Base-by-base conservation (phyloP, 1,140 invertebrate genomes). In the Eupristina koningsbergeri region DNA sequence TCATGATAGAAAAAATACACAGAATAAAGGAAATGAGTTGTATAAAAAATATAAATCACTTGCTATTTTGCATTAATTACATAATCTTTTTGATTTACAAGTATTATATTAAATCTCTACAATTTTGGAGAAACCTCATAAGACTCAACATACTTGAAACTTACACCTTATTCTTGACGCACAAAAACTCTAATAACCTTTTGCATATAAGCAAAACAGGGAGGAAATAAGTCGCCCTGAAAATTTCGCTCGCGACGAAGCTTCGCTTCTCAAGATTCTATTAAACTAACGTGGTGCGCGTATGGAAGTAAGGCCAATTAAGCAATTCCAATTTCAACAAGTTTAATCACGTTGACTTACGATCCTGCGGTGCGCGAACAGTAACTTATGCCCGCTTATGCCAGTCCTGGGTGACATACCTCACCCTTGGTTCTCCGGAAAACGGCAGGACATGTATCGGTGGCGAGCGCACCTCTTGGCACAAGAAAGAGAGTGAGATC, bases 401-500 rank as follows among this genome's bases (percentile, higher is more conserved):
- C 67, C 19, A 41, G 0, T 71, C 26, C 7, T 34, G 11, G 63
- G 45, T 61, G 61, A 64, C 58, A 41, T 29, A 31, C 39, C 53
- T 17, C 63, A 45, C 41, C 26, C 39, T 67, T n/a, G 9, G n/a
- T 39, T 41, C 69, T 85, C 87, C 82, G 82, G 83, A 86, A 86
- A 81, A 85, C 81, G 47, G 39, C 78, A 53, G 78, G 78, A 86
- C 84, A 76, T 86, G 86, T 86, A 86, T 87, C 85, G 7, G 6
- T 41, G 67, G 67, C 36, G 67, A 71, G 22, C 11, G 9, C n/a
- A 26, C 36, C 11, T 71, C 22, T 8, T n/a, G 26, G 22, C 41
- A 36, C 36, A 71, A n/a, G 39, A 67, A 39, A 67, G n/a, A 64
- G 31, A 13, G 36, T 64, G 8, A 47, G 9, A 53, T 64, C 3